phyloP scores from a whole-genome alignment of 2,888 invertebrate species.

The Tridacna crocea region DNA sequence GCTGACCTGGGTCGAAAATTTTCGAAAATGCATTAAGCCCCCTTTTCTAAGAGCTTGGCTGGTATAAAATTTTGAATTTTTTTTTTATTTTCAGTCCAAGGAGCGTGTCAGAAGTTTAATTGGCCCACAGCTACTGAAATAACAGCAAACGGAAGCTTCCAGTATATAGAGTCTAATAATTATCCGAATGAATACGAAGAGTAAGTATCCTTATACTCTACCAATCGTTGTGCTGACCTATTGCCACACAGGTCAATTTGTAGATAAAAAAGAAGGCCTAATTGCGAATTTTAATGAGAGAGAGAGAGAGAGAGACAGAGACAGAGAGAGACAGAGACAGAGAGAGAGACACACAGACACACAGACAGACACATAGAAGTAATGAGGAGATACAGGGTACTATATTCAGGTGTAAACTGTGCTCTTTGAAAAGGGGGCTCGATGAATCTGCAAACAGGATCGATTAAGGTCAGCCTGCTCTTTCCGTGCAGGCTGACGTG shows the following conservation, averaged over 20 bases:
- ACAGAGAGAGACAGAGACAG: conserved; percentile 22
- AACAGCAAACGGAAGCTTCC: background rate
- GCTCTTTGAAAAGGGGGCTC: too few species aligned
- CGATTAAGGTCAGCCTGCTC: too few species aligned
- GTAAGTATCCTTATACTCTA: background rate
- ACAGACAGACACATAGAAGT: background rate
- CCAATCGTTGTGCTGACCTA: too few species aligned
- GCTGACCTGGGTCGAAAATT: too few species aligned
- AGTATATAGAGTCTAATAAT: conserved; percentile 10
- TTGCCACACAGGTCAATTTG: background rate
- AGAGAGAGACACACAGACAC: conserved; percentile 18
- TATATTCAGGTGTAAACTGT: background rate
- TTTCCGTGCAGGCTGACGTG: background rate
- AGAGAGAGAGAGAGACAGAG: conserved; percentile 29
- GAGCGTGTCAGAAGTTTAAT: background rate
- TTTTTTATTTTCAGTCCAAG: background rate
- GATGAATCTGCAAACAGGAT: too few species aligned
- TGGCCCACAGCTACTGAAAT: background rate
- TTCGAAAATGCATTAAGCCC: too few species aligned
- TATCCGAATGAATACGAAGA: conserved; percentile 14
- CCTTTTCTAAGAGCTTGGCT: too few species aligned
- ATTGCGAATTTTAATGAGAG: conserved; percentile 9
- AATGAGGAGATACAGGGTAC: background rate
- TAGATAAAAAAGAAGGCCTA: background rate
- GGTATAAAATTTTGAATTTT: too few species aligned